Evolutionary conservation across 2,113 vertebrate genomes (phyloP).

Genomic region (Dinomys branickii): DNA sequence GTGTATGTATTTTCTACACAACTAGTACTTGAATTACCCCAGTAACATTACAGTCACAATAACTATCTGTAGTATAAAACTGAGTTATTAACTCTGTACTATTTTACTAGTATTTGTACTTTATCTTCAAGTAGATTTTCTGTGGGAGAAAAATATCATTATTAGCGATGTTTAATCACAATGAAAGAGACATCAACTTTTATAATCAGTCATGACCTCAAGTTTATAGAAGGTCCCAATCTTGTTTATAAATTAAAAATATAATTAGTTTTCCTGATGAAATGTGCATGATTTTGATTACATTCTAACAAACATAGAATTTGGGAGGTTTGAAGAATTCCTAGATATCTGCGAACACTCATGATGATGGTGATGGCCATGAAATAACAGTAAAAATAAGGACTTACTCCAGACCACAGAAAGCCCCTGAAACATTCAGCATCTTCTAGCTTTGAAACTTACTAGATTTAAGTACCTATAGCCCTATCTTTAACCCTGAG

Average conservation of each 20-base stretch:
- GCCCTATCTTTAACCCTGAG: not conserved
- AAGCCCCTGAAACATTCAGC: not conserved
- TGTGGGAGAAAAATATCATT: conserved; percentile 4
- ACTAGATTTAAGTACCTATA: conserved; percentile 31
- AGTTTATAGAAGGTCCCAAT: not conserved
- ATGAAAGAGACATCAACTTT: not conserved
- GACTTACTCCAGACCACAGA: not conserved
- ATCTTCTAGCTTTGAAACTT: conserved; percentile 22
- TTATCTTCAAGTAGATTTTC: conserved; percentile 50
- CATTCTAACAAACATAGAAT: not conserved
- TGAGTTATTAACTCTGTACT: not conserved
- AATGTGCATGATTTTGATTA: not conserved
- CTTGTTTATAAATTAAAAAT: conserved; percentile 53
- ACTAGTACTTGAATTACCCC: not conserved
- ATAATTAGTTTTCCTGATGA: not conserved
- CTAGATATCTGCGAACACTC: not conserved
- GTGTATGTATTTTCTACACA: not conserved
- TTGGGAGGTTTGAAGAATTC: not conserved
- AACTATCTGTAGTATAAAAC: not conserved
- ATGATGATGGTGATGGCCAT: not conserved
- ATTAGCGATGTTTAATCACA: conserved; percentile 32
- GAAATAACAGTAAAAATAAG: conserved; percentile 17
- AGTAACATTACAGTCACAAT: not conserved
- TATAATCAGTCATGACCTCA: not conserved
- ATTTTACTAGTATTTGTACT: conserved; percentile 30